Conservation (phyloP, 2,888 invertebrate genomes). For the Aleiodes testaceus region DNA sequence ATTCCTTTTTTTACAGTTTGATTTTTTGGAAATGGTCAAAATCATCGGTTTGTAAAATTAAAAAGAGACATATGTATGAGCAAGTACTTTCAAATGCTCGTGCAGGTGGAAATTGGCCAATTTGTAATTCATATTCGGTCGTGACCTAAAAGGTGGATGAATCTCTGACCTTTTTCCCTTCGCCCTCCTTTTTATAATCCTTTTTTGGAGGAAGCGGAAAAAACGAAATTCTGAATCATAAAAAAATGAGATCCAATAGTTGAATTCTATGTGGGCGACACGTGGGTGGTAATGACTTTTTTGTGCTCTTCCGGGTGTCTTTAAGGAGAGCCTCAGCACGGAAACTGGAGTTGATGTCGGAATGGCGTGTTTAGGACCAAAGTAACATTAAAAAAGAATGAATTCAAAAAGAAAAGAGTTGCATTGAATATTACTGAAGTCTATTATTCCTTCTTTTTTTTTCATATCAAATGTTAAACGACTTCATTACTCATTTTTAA, state of each 20-base stretch:
- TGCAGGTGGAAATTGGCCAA: constrained; percentile 61
- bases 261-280: neutral
- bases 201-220: neutral
- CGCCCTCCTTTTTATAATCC: constrained; percentile 27
- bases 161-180: constrained; percentile 66
- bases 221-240: neutral
- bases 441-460: too few species aligned
- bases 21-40: too few species aligned
- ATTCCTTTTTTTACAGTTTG: too few species aligned
- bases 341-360: constrained; percentile 2
- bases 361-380: constrained; percentile 25
- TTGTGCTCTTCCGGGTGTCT: constrained; percentile 13
- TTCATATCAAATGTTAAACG: too few species aligned
- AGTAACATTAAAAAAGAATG: neutral
- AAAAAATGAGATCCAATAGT: constrained; percentile 9
- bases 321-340: neutral
- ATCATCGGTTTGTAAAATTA: too few species aligned
- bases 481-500: too few species aligned
- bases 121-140: constrained; percentile 71
- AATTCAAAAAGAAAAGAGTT: neutral
- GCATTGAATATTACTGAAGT: too few species aligned
- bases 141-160: constrained; percentile 67
- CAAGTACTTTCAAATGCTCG: constrained; percentile 48
- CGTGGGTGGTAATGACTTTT: constrained; percentile 26
- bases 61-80: constrained; percentile 18